phyloP scores from a whole-genome alignment of 2,797 vertebrate species.

The Chelon labrosus region DNA sequence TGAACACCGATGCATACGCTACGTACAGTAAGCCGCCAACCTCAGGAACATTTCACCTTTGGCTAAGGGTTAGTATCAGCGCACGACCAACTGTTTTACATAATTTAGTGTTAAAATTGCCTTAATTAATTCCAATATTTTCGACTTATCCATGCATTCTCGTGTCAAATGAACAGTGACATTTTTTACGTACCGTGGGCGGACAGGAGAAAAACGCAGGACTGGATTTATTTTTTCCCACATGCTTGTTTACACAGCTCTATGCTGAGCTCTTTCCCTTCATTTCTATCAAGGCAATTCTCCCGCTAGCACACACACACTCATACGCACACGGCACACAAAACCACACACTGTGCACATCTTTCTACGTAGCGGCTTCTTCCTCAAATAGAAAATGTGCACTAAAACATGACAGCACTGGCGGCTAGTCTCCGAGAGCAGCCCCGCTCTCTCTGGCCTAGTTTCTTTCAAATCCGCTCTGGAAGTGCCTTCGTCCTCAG shows the following conservation, averaged over 20 bases:
- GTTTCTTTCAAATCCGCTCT: conserved; percentile 85
- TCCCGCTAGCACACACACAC: conserved; percentile 25
- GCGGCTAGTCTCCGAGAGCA: conserved; percentile 83
- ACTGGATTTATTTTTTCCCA: conserved; percentile 57
- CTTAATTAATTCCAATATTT: conserved; percentile 19
- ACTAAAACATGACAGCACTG: conserved; percentile 85
- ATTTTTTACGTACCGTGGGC: conserved; percentile 51
- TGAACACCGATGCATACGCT: conserved; percentile 32
- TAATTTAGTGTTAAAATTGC: conserved; percentile 15
- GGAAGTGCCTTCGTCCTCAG: conserved; percentile 83
- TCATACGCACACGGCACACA: neutral
- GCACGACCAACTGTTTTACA: neutral
- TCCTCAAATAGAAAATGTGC: conserved; percentile 85
- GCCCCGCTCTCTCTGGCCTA: conserved; percentile 83
- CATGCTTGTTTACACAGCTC: conserved; percentile 69
- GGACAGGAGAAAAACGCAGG: conserved; percentile 55
- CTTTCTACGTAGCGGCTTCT: conserved; percentile 72
- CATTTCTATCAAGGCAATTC: conserved; percentile 75
- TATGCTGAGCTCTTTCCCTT: conserved; percentile 65
- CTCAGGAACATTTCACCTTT: conserved; percentile 28
- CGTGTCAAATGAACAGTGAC: conserved; percentile 30
- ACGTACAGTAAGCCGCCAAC: conserved; percentile 38
- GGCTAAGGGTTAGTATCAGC: conserved; percentile 5
- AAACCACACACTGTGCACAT: conserved; percentile 45
- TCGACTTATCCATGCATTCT: conserved; percentile 16